Conservation (phyloP, 2,797 vertebrate genomes). For the Hapalemur alaotrensis region DNA sequence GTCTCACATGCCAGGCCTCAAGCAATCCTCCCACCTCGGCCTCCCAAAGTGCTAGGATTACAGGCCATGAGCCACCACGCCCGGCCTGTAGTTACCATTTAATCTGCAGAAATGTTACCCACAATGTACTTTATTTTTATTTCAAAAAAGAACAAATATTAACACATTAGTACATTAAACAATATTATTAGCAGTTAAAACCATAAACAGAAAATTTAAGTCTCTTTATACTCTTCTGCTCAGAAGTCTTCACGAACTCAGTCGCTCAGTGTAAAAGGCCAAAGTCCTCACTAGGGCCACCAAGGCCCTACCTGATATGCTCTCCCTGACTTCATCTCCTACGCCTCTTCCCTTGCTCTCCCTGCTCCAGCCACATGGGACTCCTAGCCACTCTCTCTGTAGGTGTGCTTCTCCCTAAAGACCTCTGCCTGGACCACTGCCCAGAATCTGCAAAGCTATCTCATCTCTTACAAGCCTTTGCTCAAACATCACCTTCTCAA, state of each 20-base stretch:
- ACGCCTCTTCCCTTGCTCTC: background rate
- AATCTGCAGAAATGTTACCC: conserved; percentile 15
- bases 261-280: background rate
- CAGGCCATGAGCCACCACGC: background rate
- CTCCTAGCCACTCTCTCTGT: background rate
- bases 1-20: background rate
- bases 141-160: conserved; percentile 26
- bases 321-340: background rate
- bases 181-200: conserved; percentile 3
- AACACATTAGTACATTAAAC: background rate
- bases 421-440: background rate
- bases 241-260: background rate
- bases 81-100: background rate
- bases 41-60: background rate
- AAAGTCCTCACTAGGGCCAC: background rate
- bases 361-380: background rate
- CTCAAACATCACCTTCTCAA: background rate
- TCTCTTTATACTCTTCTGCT: background rate
- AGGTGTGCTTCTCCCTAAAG: background rate
- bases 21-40: background rate
- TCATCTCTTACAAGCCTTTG: background rate
- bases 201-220: conserved; percentile 7
- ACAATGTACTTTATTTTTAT: background rate
- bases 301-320: background rate
- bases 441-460: background rate